Conservation (phyloP, 2,113 vertebrate species). For the Sceloporus tristichus region DNA sequence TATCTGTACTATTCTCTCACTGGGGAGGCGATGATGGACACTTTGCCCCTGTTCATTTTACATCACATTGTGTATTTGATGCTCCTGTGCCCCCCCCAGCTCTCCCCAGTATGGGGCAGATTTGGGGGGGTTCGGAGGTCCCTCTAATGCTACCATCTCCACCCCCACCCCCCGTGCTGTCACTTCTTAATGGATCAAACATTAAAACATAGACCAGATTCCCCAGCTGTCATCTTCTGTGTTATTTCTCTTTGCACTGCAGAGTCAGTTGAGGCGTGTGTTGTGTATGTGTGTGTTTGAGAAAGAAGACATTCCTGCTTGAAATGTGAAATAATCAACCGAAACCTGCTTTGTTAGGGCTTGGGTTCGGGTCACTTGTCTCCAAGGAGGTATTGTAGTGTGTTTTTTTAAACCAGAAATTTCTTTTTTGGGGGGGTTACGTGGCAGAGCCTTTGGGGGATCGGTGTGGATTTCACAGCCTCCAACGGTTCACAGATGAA, state of each 20-base stretch:
- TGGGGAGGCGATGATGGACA: slow-evolving; percentile 43
- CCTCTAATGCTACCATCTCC: background rate
- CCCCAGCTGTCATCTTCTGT: background rate
- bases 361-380: no score
- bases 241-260: background rate
- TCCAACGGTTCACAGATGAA: no score
- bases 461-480: no score
- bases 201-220: slow-evolving; percentile 19
- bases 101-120: background rate
- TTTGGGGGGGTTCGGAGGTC: background rate
- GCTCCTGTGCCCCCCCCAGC: background rate
- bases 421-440: no score
- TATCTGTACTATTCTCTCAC: slow-evolving; percentile 25
- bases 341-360: no score
- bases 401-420: no score
- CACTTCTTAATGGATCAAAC: background rate
- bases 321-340: background rate
- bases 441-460: no score
- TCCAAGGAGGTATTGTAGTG: no score
- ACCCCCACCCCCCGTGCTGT: background rate
- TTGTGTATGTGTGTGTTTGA: no score
- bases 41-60: background rate
- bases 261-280: no score
- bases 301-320: rapidly evolving
- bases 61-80: background rate